Percentiles rank a stretch among this genome's conserved stretches.
Conservation (phyloP, 2,888 invertebrate species). For the Mesorhabditis sp. region DNA sequence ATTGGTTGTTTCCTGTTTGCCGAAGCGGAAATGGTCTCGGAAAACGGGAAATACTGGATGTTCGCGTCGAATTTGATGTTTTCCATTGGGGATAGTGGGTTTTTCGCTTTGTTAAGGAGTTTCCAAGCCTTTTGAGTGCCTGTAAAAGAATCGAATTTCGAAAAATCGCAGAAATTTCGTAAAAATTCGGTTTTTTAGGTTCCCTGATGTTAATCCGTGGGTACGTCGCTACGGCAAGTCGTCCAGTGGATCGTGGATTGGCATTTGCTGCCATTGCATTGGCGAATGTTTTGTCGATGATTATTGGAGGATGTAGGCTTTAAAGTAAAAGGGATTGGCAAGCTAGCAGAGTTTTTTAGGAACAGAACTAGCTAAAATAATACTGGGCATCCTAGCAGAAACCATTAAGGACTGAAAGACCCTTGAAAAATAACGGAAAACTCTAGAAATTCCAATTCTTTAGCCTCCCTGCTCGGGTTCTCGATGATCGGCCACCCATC, state of each 20-base stretch:
- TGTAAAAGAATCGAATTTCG: too few species aligned
- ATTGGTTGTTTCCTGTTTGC: slow-evolving; percentile 21
- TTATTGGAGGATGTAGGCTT: slow-evolving; percentile 23
- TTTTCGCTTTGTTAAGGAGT: background rate
- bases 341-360: too few species aligned
- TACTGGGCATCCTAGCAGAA: too few species aligned
- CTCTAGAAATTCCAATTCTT: background rate
- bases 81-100: slow-evolving; percentile 21
- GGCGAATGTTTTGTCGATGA: slow-evolving; percentile 23
- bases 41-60: slow-evolving; percentile 25
- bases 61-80: slow-evolving; percentile 26
- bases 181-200: slow-evolving; percentile 9
- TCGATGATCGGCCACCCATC: background rate
- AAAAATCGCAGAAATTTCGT: too few species aligned
- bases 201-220: slow-evolving; percentile 26
- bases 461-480: background rate
- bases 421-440: too few species aligned
- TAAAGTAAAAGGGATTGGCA: too few species aligned
- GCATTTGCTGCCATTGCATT: slow-evolving; percentile 22
- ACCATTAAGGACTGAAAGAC: too few species aligned
- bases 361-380: too few species aligned
- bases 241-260: slow-evolving; percentile 21
- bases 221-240: slow-evolving; percentile 23
- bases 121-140: too few species aligned
- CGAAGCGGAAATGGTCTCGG: slow-evolving; percentile 17